Percentiles rank a stretch among this genome's conserved stretches.
Evolutionary conservation across 2,888 invertebrate species (phyloP).

Genomic region (Chirona hameri): DNA sequence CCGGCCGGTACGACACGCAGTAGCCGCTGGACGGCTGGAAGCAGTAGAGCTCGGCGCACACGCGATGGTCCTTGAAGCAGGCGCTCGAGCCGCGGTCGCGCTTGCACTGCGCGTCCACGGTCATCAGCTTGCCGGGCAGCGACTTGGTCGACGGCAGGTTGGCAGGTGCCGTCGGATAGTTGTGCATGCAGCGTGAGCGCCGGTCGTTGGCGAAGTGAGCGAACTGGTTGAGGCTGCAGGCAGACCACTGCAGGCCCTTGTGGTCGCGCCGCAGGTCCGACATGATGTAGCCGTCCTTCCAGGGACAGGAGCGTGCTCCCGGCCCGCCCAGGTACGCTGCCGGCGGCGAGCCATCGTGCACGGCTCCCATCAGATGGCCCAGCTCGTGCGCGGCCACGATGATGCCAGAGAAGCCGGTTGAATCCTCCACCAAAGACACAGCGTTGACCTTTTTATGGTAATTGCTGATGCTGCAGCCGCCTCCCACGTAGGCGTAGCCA

Average conservation of each 20-base stretch:
- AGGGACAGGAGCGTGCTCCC: constrained; percentile 12
- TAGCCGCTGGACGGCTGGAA: neutral
- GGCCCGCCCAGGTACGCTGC: constrained; percentile 29
- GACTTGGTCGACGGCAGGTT: constrained; percentile 31
- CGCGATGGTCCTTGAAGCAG: constrained; percentile 27
- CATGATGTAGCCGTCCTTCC: constrained; percentile 31
- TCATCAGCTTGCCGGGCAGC: constrained; percentile 26
- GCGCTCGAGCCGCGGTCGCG: constrained; percentile 5
- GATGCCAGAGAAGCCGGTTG: constrained; percentile 31
- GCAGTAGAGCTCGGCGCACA: constrained; percentile 29
- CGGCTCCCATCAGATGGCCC: constrained; percentile 30
- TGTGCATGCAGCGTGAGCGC: constrained; percentile 25
- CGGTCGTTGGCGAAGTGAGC: neutral
- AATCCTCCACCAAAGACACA: constrained; percentile 31
- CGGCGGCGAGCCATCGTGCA: constrained; percentile 28
- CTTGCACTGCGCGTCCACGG: constrained; percentile 13
- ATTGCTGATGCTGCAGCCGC: constrained; percentile 26
- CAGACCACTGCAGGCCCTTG: constrained; percentile 28
- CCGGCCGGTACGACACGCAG: constrained; percentile 31
- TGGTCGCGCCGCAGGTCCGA: constrained; percentile 1
- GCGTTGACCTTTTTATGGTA: constrained; percentile 14
- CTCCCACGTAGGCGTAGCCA: constrained; percentile 32
- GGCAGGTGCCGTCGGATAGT: neutral
- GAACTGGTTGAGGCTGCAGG: neutral
- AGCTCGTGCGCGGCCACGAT: constrained; percentile 31